Base-by-base conservation (phyloP, 1,140 invertebrate genomes). In the Orius insidiosus region DNA sequence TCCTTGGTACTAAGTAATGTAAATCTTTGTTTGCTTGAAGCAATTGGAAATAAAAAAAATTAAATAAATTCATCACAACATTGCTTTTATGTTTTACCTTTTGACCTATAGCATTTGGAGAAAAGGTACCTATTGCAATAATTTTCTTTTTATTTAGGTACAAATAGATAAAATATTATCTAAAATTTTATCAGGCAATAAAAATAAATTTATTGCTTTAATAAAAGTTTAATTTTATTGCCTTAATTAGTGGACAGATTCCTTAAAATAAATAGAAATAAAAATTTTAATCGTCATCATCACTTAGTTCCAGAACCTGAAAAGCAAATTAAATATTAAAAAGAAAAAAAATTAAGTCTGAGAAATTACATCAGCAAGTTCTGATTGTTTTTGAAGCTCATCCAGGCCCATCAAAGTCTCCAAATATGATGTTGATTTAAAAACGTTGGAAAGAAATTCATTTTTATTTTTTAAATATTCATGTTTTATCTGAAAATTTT, bases 401-500 rank as follows among this genome's bases (percentile, higher is more conserved):
- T 78, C 76, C 6, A 96, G 65, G 1, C 89, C 89, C 3, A 88
- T 87, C 0, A 96, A 57, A 54, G 85, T 76, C 66, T 95, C 90
- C 40, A 97, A 67, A 65, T 82, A 85, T 52, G 74, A 76, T 2
- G 84, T 76, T 55, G 79, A 74, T 58, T 90, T 81, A 55, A 94
- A 90, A 0, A 83, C 86, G 54, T 84, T 74, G 5, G 86, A 54
- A 11, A 97, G 60, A 61, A 97, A 96, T 1, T 76, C 71, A 47
- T 78, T 75, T 0, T 80, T 78, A 2, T 78, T 66, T 16, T 63
- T 59, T 54, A 62, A 63, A 60, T 85, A 92, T 32, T 70, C 69
- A 10, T 74, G 57, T 14, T 87, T 56, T 15, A 92, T 70, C 73
- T 76, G 52, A 43, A 46, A 55, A 49, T 5, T 52, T 43, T 6